These are phyloP conservation scores for Andricus quercusramuli DNA, from an alignment of 2,888 invertebrate genomes.

Conservation along the genomic window DNA sequence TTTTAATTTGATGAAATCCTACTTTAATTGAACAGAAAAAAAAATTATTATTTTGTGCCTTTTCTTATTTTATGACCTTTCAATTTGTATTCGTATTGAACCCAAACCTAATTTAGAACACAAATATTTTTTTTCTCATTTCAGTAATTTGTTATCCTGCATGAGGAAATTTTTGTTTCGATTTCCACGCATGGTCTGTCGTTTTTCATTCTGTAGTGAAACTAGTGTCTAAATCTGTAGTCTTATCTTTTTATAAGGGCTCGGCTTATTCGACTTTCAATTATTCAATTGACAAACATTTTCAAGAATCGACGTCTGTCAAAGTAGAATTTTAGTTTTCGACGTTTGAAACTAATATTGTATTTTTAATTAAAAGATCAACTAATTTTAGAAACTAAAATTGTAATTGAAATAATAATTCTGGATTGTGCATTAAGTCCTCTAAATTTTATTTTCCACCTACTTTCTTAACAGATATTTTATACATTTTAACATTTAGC, in stretches of 20 bases:
- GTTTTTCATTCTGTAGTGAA: constrained; percentile 7
- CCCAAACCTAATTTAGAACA: no score
- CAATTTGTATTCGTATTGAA: no score
- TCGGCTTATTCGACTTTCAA: background rate
- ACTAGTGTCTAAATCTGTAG: background rate
- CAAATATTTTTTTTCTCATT: background rate
- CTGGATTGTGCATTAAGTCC: background rate
- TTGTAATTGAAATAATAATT: constrained; percentile 7
- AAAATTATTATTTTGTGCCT: background rate
- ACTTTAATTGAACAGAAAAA: background rate
- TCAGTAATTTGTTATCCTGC: background rate
- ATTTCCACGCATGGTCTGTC: background rate
- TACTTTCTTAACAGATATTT: background rate
- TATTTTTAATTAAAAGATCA: background rate
- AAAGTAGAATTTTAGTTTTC: background rate
- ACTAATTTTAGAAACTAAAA: background rate
- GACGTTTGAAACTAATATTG: background rate
- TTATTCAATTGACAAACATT: background rate
- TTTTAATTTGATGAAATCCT: background rate
- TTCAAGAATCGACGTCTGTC: background rate
- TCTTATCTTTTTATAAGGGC: background rate
- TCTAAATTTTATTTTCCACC: background rate
- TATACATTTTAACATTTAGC: background rate
- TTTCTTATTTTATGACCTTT: no score
- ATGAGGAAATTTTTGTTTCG: background rate